These are phyloP conservation scores for Monochamus alternatus DNA, from an alignment of 2,888 invertebrate genomes.

Conservation along the genomic window DNA sequence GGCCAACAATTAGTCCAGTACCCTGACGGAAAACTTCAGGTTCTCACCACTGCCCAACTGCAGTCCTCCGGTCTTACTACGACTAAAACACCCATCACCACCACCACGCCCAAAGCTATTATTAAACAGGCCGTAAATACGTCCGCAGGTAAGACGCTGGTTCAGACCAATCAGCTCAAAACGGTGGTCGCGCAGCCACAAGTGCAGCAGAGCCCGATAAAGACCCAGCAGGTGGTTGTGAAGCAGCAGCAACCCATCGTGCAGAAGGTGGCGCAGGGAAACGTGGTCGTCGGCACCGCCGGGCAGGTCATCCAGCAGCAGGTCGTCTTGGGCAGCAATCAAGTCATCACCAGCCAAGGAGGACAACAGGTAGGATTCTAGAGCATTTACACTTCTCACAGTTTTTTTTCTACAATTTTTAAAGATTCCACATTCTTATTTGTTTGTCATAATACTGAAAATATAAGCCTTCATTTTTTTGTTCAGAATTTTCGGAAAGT, in stretches of 20 bases:
- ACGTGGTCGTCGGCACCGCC: constrained; percentile 68
- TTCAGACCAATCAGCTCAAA: constrained; percentile 47
- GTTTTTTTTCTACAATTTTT: no score
- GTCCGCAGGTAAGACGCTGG: constrained; percentile 63
- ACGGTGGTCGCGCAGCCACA: constrained; percentile 47
- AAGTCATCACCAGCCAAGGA: constrained; percentile 66
- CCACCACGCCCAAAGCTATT: constrained; percentile 60
- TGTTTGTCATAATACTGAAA: no score
- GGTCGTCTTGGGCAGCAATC: constrained; percentile 67
- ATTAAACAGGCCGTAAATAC: constrained; percentile 60
- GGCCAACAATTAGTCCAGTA: constrained; percentile 95
- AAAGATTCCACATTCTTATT: no score
- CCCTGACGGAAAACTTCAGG: constrained; percentile 94
- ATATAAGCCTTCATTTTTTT: no score
- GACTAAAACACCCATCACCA: constrained; percentile 67
- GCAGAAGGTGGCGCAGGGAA: constrained; percentile 67
- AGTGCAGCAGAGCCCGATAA: constrained; percentile 62
- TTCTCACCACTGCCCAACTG: constrained; percentile 79
- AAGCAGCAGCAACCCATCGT: constrained; percentile 67
- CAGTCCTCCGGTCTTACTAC: constrained; percentile 69
- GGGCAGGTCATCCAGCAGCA: constrained; percentile 68
- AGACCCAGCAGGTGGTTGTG: constrained; percentile 64
- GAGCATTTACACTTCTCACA: no score
- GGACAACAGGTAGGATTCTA: constrained; percentile 69
- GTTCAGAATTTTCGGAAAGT: no score